A percentile compares a stretch with the other conserved stretches of the same genome.
These are phyloP conservation scores for Okamejei kenojei DNA, from an alignment of 2,797 vertebrate species.

Conservation along the genomic window DNA sequence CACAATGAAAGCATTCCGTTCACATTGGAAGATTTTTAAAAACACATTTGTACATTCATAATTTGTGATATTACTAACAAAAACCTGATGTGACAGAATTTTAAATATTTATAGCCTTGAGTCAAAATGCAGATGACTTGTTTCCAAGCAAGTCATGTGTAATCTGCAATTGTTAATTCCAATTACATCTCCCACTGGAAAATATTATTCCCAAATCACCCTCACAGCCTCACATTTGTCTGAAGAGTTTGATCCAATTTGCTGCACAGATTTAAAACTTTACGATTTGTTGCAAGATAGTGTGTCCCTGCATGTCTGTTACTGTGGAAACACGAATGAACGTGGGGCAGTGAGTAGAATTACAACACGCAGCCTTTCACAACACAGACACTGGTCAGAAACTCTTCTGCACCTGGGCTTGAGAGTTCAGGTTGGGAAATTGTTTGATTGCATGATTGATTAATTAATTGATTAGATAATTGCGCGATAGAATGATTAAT, in stretches of 20 bases:
- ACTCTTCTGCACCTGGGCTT: too few relatives aligned
- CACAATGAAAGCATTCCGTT: background rate
- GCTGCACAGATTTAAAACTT: background rate
- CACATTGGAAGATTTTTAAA: background rate
- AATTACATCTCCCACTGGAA: background rate
- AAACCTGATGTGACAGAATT: background rate
- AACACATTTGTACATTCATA: background rate
- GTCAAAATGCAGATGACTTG: background rate
- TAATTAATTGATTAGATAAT: too few relatives aligned
- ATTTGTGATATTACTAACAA: background rate
- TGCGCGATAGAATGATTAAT: too few relatives aligned
- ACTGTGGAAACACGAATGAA: background rate
- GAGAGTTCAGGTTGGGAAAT: too few relatives aligned
- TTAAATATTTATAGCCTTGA: background rate
- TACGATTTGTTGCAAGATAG: background rate
- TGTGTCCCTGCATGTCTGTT: too few relatives aligned
- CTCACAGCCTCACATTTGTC: background rate
- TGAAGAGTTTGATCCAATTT: background rate
- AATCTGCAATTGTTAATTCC: background rate
- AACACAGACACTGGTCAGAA: background rate
- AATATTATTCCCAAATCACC: background rate
- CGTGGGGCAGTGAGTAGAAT: background rate
- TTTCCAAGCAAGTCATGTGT: background rate
- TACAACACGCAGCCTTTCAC: background rate
- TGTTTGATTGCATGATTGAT: too few relatives aligned